A percentile compares a stretch with the other conserved stretches of the same genome.
These are phyloP conservation scores for Alfaro cultratus DNA, from an alignment of 2,797 vertebrate species.

Conservation along the genomic window DNA sequence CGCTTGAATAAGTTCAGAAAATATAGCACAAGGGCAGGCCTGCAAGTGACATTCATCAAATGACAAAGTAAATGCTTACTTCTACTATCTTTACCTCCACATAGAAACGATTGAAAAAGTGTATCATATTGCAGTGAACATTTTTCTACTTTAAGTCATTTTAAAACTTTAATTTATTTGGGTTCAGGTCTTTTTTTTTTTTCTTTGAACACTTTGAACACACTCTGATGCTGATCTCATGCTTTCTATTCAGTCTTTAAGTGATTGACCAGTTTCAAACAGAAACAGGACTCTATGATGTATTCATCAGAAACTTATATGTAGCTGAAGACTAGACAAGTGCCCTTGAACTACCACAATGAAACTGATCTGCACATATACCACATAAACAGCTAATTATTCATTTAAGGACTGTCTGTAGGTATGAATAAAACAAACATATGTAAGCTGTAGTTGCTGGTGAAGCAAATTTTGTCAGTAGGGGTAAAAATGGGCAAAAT, in stretches of 20 bases:
- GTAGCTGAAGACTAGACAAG: not conserved
- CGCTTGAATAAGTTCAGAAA: conserved; percentile 60
- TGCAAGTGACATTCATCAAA: conserved; percentile 60
- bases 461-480: not conserved
- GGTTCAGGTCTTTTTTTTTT: conserved; percentile 1
- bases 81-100: conserved; percentile 26
- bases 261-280: not conserved
- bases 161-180: conserved; percentile 12
- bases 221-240: not conserved
- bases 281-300: not conserved
- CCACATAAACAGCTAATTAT: not conserved
- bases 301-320: not conserved
- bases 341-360: not conserved
- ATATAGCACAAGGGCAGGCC: conserved; percentile 47
- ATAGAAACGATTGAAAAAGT: conserved; percentile 29
- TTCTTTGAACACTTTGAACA: not conserved
- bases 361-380: not conserved
- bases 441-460: not conserved
- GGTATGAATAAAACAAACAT: not conserved
- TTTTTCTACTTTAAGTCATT: conserved; percentile 15
- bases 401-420: not conserved
- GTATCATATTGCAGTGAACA: conserved; percentile 13
- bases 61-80: conserved; percentile 56
- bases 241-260: not conserved
- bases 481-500: not conserved